These are phyloP conservation scores for Netelia inedita DNA, from an alignment of 2,888 invertebrate species.

Conservation along the genomic window DNA sequence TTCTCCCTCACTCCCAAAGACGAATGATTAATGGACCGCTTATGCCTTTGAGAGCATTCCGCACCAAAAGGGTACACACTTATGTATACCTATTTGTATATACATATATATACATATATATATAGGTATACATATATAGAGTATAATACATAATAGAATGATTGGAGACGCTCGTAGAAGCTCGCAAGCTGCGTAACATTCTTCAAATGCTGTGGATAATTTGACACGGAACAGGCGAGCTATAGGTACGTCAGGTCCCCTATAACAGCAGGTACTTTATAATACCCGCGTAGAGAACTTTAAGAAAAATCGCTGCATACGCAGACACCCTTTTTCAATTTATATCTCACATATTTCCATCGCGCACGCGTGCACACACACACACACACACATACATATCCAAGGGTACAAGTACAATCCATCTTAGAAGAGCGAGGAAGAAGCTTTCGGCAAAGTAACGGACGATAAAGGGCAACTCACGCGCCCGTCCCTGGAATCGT, in stretches of 20 bases:
- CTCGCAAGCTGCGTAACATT: constrained; percentile 65
- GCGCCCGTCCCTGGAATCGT: constrained; percentile 21
- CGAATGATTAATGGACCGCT: constrained; percentile 64
- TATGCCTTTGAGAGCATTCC: constrained; percentile 61
- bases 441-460: constrained; percentile 35
- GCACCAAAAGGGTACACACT: constrained; percentile 43
- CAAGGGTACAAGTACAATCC: background rate
- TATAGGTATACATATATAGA: constrained; percentile 16
- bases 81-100: constrained; percentile 18
- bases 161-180: constrained; percentile 47
- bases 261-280: constrained; percentile 38
- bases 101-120: constrained; percentile 17
- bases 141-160: constrained; percentile 58
- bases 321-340: constrained; percentile 51
- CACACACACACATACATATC: background rate
- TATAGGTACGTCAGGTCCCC: background rate
- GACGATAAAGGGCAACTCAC: constrained; percentile 43
- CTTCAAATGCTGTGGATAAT: constrained; percentile 57
- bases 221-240: constrained; percentile 39
- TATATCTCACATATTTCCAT: constrained; percentile 18
- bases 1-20: constrained; percentile 34
- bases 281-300: constrained; percentile 34
- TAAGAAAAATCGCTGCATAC: constrained; percentile 52
- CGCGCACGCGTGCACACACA: background rate
- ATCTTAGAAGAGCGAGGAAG: background rate